Evolutionary conservation across 1,140 invertebrate species (phyloP).

Genomic region (Melitaea cinxia): DNA sequence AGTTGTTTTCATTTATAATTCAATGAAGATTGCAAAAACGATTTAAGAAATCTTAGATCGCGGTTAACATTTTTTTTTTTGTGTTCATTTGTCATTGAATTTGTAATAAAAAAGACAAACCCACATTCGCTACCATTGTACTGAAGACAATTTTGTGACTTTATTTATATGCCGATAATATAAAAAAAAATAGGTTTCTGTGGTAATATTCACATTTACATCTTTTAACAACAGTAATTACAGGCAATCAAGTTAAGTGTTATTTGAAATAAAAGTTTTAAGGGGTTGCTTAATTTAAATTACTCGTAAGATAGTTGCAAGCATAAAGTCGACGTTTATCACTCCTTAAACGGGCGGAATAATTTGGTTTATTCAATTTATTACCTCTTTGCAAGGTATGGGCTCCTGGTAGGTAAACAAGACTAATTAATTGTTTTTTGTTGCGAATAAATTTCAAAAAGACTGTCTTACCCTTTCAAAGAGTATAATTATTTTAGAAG

Average conservation of each 20-base stretch:
- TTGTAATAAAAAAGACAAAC: too few relatives aligned
- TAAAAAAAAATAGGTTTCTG: too few relatives aligned
- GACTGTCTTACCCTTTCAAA: neutral
- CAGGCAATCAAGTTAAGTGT: slow-evolving; percentile 1
- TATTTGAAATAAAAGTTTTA: slow-evolving; percentile 14
- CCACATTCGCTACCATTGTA: too few relatives aligned
- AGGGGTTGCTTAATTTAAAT: slow-evolving; percentile 3
- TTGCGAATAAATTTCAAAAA: slow-evolving; percentile 2
- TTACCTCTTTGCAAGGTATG: slow-evolving; percentile 10
- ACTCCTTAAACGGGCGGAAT: slow-evolving; percentile 16
- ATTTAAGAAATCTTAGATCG: too few relatives aligned
- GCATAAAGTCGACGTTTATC: slow-evolving; percentile 17
- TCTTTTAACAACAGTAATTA: too few relatives aligned
- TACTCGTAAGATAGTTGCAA: slow-evolving; percentile 15
- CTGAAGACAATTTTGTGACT: too few relatives aligned
- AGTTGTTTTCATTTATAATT: too few relatives aligned
- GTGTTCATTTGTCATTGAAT: too few relatives aligned
- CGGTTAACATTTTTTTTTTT: too few relatives aligned
- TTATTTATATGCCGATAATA: too few relatives aligned
- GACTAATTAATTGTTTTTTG: slow-evolving; percentile 9
- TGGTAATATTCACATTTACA: too few relatives aligned
- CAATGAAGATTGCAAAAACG: too few relatives aligned
- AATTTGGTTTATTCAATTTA: slow-evolving; percentile 11
- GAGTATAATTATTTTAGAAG: neutral
- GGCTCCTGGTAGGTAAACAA: slow-evolving; percentile 12